Evolutionary conservation across 30 jellyfish, hydroid and myxozoan genomes (phyloP), one percentile per base, ranked within the genome.

Genomic region (Hydractinia symbiolongicarpus): DNA sequence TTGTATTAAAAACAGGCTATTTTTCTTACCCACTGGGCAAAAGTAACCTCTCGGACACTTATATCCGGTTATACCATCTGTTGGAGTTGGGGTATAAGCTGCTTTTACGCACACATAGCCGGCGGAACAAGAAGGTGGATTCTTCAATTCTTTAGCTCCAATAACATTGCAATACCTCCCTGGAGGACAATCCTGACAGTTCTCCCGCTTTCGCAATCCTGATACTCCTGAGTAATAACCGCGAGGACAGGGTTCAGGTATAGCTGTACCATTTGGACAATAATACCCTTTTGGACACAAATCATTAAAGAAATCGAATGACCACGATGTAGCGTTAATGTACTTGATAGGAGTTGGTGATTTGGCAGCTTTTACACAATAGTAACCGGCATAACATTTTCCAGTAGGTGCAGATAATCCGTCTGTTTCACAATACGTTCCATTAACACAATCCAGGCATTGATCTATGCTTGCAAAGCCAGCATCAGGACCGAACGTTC

Each of bases 151-250:
- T 67, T 80, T 66, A 11, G 87, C 86, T 21, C 98, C 98, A 53
- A 76, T 79, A 15, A 89, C 84, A 77, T 83, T 90, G 81, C 98
- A 93, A 71, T 83, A 93, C 44, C 90, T 87, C 5, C 98, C 98
- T 1, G 98, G 96, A 70, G 95, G 96, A 66, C 98, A 93, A 67
- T 86, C 96, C 66, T 71, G 92, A 57, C 98, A 93, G 61, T 86
- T 83, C 4, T 78, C 4, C 64, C 92, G 78, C 0, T 70, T 50
- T 53, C 58, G 72, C 17, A 93, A 81, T 10, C 98, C 98, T 30
- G 86, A 79, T 49, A 76, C 84, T 61, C 74, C 82, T 9, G 98
- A 93, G 83, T 79, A 93, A 68, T 84, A 88, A 15, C 99, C 99
- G 9, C 85, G 88, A 4, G 95, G 95, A 70, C 99, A 93, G 4